A percentile compares a stretch with the other conserved stretches of the same genome.
phyloP scores from a whole-genome alignment of 2,888 invertebrate species.

The Leptinotarsa juncta region DNA sequence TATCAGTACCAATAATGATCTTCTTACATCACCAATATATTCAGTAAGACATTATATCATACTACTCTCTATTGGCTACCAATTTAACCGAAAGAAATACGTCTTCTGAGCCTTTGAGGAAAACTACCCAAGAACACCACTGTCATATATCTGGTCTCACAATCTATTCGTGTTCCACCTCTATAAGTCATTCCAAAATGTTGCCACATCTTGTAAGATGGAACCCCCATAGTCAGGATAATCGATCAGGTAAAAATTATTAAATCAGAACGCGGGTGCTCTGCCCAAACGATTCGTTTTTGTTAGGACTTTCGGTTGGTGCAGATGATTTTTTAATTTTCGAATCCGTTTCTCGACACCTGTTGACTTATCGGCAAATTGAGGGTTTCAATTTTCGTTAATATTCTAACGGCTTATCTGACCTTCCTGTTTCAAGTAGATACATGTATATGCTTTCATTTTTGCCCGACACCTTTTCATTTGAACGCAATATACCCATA shows the following conservation, averaged over 20 bases:
- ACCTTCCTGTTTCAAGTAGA: not conserved
- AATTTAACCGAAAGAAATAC: too few relatives aligned
- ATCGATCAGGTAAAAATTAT: constrained; percentile 7
- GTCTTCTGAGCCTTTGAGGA: not conserved
- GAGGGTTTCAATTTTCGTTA: not conserved
- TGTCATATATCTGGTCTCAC: not conserved
- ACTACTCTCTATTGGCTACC: too few relatives aligned
- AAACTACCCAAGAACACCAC: not conserved
- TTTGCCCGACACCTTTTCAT: too few relatives aligned
- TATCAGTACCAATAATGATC: too few relatives aligned
- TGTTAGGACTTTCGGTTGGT: not conserved
- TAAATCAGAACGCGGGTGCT: constrained; percentile 10
- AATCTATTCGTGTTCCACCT: constrained; percentile 7
- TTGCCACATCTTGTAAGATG: constrained; percentile 15
- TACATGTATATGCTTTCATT: too few relatives aligned
- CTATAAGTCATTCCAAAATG: constrained; percentile 15
- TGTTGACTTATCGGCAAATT: not conserved
- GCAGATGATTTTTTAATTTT: constrained; percentile 6
- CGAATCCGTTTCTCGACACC: not conserved
- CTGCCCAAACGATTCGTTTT: not conserved
- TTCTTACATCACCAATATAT: too few relatives aligned
- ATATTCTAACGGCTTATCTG: too few relatives aligned
- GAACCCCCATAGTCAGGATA: constrained; percentile 11
- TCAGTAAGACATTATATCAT: too few relatives aligned
- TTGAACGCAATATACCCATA: too few relatives aligned